Conservation (phyloP, 2,888 invertebrate genomes). For the Agriopis marginaria region DNA sequence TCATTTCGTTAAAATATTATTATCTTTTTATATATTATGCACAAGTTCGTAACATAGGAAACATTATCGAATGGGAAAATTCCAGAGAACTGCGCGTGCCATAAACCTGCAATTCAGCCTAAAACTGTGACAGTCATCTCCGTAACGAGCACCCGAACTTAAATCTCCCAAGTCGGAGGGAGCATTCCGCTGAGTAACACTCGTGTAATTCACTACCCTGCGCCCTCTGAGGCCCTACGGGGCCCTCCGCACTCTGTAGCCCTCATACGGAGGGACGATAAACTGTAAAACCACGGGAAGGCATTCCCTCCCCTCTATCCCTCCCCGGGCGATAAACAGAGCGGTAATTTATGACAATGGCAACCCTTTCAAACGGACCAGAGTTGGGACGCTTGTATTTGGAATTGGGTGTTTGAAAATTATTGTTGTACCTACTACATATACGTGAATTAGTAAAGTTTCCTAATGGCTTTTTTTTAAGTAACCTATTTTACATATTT, state of each 20-base stretch:
- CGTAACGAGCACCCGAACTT: conserved; percentile 33
- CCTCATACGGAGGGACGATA: conserved; percentile 79
- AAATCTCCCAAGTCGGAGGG: conserved; percentile 51
- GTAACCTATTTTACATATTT: no score
- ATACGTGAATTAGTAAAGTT: no score
- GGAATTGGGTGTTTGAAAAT: conserved; percentile 38
- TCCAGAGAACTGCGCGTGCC: not conserved
- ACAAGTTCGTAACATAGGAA: no score
- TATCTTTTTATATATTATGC: no score
- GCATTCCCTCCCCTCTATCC: conserved; percentile 58
- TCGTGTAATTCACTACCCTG: conserved; percentile 72
- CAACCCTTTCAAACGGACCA: conserved; percentile 70
- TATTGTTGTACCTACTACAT: not conserved
- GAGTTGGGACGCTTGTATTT: conserved; percentile 39
- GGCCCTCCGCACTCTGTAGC: conserved; percentile 55
- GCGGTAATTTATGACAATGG: conserved; percentile 82
- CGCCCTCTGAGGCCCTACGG: conserved; percentile 15
- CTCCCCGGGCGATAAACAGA: conserved; percentile 79
- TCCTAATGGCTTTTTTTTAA: no score
- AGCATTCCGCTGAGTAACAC: conserved; percentile 76
- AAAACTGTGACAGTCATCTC: conserved; percentile 24
- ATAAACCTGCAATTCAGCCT: not conserved
- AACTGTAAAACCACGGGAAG: conserved; percentile 84
- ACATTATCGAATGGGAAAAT: not conserved
- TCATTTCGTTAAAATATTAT: no score